A percentile compares a stretch with the other conserved stretches of the same genome.
These are phyloP conservation scores for Agapostemon virescens DNA, from an alignment of 2,888 invertebrate species.

Conservation along the genomic window DNA sequence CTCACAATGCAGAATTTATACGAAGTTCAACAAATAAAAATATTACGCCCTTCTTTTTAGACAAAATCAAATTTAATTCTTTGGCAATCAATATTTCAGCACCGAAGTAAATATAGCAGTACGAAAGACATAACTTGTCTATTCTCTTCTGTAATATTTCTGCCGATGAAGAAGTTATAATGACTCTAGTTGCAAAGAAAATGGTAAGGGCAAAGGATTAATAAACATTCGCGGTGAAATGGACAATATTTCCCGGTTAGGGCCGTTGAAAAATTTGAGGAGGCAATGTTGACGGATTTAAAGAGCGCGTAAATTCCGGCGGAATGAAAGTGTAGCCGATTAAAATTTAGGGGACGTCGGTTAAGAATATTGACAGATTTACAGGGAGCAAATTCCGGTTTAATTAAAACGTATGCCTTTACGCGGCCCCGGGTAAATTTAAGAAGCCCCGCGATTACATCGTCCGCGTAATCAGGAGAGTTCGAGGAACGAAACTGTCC, in stretches of 20 bases:
- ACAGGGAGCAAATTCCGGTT: neutral
- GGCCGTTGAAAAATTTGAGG: neutral
- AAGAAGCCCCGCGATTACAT: slow-evolving; percentile 8
- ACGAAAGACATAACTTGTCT: too few relatives aligned
- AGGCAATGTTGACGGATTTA: neutral
- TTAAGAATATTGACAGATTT: slow-evolving; percentile 8
- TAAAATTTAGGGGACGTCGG: neutral
- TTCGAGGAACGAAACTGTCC: slow-evolving; percentile 7
- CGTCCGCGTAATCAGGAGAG: slow-evolving; percentile 9
- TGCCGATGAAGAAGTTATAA: too few relatives aligned
- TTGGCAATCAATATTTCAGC: too few relatives aligned
- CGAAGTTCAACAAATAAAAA: too few relatives aligned
- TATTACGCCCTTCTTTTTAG: too few relatives aligned
- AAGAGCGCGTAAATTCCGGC: neutral
- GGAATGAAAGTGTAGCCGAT: neutral
- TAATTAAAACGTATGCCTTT: neutral
- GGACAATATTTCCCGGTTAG: neutral
- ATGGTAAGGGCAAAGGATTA: too few relatives aligned
- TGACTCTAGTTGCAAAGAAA: too few relatives aligned
- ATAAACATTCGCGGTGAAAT: neutral
- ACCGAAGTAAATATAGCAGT: too few relatives aligned
- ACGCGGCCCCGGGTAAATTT: neutral
- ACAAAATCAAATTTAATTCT: too few relatives aligned
- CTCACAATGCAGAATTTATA: too few relatives aligned
- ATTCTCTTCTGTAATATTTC: too few relatives aligned